Conservation (phyloP, 2,113 vertebrate genomes). For the Chaetops frenatus region DNA sequence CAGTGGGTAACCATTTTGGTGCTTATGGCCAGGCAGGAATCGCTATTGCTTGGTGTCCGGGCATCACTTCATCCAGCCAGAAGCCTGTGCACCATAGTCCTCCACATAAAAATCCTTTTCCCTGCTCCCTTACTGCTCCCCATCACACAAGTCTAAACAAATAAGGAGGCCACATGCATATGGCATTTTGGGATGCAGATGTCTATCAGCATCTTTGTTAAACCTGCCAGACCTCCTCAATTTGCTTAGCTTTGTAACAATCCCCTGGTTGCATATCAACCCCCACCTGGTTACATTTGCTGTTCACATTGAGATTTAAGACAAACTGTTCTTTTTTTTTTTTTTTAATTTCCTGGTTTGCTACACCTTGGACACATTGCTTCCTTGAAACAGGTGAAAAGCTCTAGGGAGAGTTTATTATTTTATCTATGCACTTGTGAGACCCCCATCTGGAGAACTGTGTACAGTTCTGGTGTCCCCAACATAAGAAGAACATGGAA, state of each 20-base stretch:
- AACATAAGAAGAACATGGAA: not conserved
- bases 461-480: not conserved
- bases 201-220: not conserved
- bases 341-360: not conserved
- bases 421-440: not conserved
- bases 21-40: not conserved
- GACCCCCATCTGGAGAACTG: not conserved
- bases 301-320: accelerated
- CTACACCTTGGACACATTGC: not conserved
- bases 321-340: accelerated
- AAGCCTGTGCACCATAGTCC: not conserved
- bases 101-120: not conserved
- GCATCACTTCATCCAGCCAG: not conserved
- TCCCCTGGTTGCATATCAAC: accelerated
- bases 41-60: accelerated
- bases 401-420: not conserved
- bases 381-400: not conserved
- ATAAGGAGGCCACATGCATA: not conserved
- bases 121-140: not conserved
- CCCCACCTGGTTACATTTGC: not conserved
- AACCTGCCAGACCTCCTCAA: not conserved
- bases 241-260: not conserved
- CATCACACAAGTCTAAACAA: not conserved
- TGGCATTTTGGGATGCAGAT: not conserved
- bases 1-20: not conserved